Conservation (phyloP, 2,113 vertebrate genomes). For the Speoplatyrhinus poulsoni region DNA sequence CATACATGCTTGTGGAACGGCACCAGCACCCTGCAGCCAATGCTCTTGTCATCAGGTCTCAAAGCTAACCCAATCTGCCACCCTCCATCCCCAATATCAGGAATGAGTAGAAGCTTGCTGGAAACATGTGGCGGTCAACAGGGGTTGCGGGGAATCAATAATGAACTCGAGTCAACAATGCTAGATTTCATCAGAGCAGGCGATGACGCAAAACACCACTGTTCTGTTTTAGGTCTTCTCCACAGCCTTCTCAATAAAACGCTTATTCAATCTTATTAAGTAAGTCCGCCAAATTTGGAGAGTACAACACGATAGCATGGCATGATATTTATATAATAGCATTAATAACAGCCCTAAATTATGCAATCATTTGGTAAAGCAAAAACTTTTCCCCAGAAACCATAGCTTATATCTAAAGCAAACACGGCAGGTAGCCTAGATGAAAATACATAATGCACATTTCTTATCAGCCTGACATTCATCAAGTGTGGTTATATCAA, state of each 20-base stretch:
- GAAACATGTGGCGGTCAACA: slow-evolving; percentile 49
- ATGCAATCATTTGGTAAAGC: neutral
- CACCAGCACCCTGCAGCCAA: slow-evolving; percentile 3
- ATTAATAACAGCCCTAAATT: no score
- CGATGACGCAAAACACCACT: slow-evolving; percentile 19
- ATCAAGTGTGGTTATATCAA: slow-evolving; percentile 7
- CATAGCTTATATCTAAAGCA: no score
- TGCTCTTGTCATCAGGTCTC: neutral
- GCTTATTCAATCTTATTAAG: no score
- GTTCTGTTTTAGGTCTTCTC: neutral
- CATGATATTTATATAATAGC: no score
- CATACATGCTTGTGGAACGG: slow-evolving; percentile 2
- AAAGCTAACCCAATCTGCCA: neutral
- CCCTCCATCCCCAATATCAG: slow-evolving; percentile 12
- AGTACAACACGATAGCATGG: no score
- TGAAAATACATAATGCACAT: neutral
- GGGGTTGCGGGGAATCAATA: slow-evolving; percentile 61
- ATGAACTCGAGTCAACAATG: slow-evolving; percentile 54
- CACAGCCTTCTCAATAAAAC: neutral
- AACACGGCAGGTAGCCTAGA: neutral
- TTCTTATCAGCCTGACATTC: neutral
- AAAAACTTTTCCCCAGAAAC: neutral
- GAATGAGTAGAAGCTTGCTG: slow-evolving; percentile 39
- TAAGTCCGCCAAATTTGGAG: no score
- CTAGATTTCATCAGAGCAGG: slow-evolving; percentile 39